Evolutionary conservation across 2,797 vertebrate genomes (phyloP).

Genomic region (Leptodon cayanensis): DNA sequence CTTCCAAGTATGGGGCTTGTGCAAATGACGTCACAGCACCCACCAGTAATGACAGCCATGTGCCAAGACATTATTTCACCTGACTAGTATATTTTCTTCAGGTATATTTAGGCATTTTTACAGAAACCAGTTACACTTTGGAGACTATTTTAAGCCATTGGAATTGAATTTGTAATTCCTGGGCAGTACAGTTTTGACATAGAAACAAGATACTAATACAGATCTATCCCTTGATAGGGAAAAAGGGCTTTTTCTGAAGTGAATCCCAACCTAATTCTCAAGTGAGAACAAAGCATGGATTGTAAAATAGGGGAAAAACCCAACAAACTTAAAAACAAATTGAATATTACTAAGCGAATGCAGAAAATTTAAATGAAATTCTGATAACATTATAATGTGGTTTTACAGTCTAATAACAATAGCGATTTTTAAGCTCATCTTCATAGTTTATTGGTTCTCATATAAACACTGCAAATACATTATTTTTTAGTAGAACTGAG

Average conservation of each 20-base stretch:
- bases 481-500: not conserved
- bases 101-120: not conserved
- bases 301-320: rapidly evolving
- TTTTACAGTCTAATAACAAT: not conserved
- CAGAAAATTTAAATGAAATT: not conserved
- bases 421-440: not conserved
- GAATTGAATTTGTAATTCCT: not conserved
- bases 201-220: not conserved
- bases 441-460: not conserved
- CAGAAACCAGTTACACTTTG: not conserved
- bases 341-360: not conserved
- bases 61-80: not conserved
- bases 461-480: not conserved
- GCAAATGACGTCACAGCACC: not conserved
- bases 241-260: not conserved
- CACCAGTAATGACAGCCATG: not conserved
- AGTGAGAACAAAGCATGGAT: not conserved
- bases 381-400: not conserved
- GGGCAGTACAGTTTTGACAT: not conserved
- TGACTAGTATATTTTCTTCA: not conserved
- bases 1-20: not conserved
- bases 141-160: not conserved
- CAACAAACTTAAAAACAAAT: not conserved
- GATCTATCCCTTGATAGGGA: not conserved
- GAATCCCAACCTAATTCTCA: not conserved